Percentiles rank a stretch among this genome's conserved stretches.
phyloP scores from a whole-genome alignment of 2,113 vertebrate species.

The Pterocles burchelli region DNA sequence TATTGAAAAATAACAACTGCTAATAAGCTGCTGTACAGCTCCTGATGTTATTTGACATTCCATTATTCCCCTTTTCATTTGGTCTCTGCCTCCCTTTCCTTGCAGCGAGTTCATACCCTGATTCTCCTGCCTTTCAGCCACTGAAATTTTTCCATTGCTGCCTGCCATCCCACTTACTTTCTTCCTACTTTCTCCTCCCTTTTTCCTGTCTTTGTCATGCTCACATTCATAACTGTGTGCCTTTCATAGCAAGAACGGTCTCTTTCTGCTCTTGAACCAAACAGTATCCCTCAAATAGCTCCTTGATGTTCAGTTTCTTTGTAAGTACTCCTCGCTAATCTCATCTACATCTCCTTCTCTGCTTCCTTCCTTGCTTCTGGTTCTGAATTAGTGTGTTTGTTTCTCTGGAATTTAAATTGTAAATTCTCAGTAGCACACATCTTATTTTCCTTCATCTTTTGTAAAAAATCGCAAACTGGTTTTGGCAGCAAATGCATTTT shows the following conservation, averaged over 20 bases:
- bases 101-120: not conserved
- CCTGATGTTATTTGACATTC: not conserved
- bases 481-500: not conserved
- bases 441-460: not conserved
- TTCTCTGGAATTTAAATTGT: not conserved
- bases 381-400: not conserved
- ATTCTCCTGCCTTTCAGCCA: not conserved
- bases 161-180: not conserved
- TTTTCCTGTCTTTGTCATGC: not conserved
- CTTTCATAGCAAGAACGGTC: not conserved
- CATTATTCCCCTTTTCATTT: not conserved
- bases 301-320: not conserved
- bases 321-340: not conserved
- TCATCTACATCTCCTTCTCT: not conserved
- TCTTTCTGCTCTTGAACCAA: not conserved
- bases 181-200: not conserved
- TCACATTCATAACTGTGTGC: not conserved
- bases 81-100: not conserved
- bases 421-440: not conserved
- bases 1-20: not conserved
- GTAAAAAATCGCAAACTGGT: not conserved
- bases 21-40: not conserved
- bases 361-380: not conserved
- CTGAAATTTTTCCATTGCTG: not conserved
- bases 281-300: not conserved